Conservation (phyloP, 2,113 vertebrate genomes). For the Girardinichthys multiradiatus region DNA sequence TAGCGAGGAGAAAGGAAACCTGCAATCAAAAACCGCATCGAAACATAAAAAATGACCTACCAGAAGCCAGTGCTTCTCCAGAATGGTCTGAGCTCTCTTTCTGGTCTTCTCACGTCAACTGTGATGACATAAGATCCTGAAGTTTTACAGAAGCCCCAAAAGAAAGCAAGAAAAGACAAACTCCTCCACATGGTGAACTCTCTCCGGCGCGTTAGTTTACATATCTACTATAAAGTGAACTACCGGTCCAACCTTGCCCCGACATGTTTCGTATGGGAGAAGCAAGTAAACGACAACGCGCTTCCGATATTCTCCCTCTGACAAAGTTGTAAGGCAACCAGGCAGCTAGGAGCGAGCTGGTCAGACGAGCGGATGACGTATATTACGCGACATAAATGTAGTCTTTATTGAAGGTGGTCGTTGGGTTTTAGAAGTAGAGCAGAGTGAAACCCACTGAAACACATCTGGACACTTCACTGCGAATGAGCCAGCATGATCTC, state of each 20-base stretch:
- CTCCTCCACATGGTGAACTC: neutral
- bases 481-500: too few species aligned
- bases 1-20: too few species aligned
- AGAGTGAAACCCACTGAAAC: neutral
- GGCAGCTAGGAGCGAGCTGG: neutral
- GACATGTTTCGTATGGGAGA: neutral
- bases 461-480: too few species aligned
- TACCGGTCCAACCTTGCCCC: rapidly evolving
- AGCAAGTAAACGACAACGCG: neutral
- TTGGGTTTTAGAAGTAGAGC: neutral
- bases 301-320: too few species aligned
- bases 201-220: rapidly evolving
- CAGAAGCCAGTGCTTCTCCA: conserved; percentile 85
- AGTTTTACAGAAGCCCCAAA: neutral
- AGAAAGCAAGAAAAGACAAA: conserved; percentile 20
- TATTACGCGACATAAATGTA: conserved; percentile 43
- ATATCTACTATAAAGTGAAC: neutral
- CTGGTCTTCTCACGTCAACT: conserved; percentile 56
- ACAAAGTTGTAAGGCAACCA: neutral
- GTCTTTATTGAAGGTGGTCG: conserved; percentile 3
- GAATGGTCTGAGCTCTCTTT: conserved; percentile 71
- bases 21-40: too few species aligned
- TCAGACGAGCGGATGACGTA: conserved; percentile 53
- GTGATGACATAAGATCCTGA: conserved; percentile 31
- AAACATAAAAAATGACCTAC: conserved; percentile 53